Evolutionary conservation across 2,797 vertebrate species (phyloP).

Genomic region (Gymnocypris eckloni): DNA sequence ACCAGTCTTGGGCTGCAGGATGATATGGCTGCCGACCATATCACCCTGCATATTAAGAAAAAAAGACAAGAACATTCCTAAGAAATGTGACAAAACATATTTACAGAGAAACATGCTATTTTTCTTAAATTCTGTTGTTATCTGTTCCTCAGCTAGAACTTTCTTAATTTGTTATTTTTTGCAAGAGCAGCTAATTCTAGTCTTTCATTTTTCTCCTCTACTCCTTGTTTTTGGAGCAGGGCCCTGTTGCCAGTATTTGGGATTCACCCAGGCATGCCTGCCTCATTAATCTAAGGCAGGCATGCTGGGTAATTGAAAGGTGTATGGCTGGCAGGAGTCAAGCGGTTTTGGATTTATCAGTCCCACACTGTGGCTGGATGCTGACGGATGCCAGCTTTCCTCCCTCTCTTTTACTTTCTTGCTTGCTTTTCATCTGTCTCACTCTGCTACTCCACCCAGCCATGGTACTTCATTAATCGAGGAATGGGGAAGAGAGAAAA

Average conservation of each 20-base stretch:
- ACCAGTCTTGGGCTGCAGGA: too few relatives aligned
- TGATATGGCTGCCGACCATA: too few relatives aligned
- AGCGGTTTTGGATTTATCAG: conserved; percentile 59
- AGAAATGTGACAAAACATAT: not conserved
- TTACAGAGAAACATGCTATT: not conserved
- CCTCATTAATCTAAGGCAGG: conserved; percentile 62
- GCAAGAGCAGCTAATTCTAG: not conserved
- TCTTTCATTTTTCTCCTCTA: conserved; percentile 3
- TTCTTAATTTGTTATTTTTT: too few relatives aligned
- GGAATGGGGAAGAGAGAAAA: not conserved
- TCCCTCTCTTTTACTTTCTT: conserved; percentile 26
- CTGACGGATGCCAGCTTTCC: conserved; percentile 41
- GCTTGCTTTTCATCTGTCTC: conserved; percentile 36
- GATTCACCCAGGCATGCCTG: conserved; percentile 45
- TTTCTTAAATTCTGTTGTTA: not conserved
- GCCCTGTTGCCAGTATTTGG: conserved; percentile 46
- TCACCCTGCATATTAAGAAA: not conserved
- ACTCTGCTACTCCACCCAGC: not conserved
- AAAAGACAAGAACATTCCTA: not conserved
- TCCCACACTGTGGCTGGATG: conserved; percentile 38
- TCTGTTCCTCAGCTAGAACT: too few relatives aligned
- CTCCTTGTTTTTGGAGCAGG: conserved; percentile 30
- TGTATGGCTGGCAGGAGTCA: conserved; percentile 60
- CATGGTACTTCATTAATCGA: conserved; percentile 11
- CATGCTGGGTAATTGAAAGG: conserved; percentile 64